Conservation (phyloP, 92 coral and sea anemone genomes). For the Zoanthus sansibaricus region DNA sequence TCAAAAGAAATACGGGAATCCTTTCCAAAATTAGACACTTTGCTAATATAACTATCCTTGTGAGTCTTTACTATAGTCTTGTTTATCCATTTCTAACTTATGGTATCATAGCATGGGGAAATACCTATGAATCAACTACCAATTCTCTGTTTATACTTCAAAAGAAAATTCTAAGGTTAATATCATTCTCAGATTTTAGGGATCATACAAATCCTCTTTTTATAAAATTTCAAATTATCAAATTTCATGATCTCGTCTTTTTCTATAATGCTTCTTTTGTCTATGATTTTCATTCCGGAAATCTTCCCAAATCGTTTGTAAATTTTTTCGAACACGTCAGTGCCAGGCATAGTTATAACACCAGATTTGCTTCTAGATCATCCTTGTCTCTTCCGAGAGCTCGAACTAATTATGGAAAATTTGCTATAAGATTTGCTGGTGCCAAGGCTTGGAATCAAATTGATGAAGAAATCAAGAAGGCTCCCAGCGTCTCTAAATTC, state of each 20-base stretch:
- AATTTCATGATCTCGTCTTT: too few relatives aligned
- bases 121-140: background rate
- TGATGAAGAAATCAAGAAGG: background rate
- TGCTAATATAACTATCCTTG: slow-evolving; percentile 2
- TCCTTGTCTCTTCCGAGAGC: background rate
- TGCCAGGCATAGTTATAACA: background rate
- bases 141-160: background rate
- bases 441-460: background rate
- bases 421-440: background rate
- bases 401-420: background rate
- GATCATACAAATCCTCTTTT: too few relatives aligned
- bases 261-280: too few relatives aligned
- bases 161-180: background rate
- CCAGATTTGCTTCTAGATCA: background rate
- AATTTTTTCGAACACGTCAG: background rate
- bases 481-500: too few relatives aligned
- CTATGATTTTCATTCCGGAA: too few relatives aligned
- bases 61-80: background rate
- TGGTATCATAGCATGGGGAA: too few relatives aligned
- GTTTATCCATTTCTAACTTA: background rate
- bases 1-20: slow-evolving; percentile 3
- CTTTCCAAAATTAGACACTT: background rate
- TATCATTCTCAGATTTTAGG: too few relatives aligned
- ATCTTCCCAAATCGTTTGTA: background rate
- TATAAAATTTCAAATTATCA: too few relatives aligned